A percentile compares a stretch with the other conserved stretches of the same genome.
Evolutionary conservation across 2,113 vertebrate genomes (phyloP).

Genomic region (Pomatostomus ruficeps): DNA sequence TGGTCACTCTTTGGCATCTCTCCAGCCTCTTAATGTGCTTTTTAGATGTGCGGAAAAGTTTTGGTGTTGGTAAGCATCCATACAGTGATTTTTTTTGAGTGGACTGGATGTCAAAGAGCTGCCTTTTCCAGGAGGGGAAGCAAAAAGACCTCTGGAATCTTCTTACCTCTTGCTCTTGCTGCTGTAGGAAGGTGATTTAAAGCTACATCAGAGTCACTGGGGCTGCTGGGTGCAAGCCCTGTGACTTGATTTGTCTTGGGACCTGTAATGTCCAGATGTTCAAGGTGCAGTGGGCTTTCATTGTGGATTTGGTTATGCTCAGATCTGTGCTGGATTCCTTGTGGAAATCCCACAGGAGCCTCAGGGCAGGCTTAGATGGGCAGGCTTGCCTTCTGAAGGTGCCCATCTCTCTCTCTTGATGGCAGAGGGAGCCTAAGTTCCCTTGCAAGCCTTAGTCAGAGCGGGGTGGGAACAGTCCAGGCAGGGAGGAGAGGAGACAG

Average conservation of each 20-base stretch:
- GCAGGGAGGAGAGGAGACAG: background rate
- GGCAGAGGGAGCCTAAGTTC: background rate
- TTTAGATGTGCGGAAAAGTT: background rate
- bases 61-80: background rate
- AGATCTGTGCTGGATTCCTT: background rate
- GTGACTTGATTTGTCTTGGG: background rate
- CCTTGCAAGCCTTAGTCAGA: background rate
- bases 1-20: background rate
- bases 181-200: background rate
- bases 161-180: background rate
- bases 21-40: background rate
- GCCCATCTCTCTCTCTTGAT: background rate
- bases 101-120: background rate
- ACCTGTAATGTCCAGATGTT: fast-evolving
- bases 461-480: background rate
- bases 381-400: background rate
- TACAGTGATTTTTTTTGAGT: background rate
- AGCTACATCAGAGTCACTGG: background rate
- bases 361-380: background rate
- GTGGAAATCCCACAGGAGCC: background rate
- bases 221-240: background rate
- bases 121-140: background rate
- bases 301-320: background rate
- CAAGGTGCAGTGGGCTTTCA: background rate
- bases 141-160: background rate